Evolutionary conservation across 2,888 invertebrate species (phyloP), one percentile per base, ranked within the genome.

Genomic region (Hemithea aestivaria): DNA sequence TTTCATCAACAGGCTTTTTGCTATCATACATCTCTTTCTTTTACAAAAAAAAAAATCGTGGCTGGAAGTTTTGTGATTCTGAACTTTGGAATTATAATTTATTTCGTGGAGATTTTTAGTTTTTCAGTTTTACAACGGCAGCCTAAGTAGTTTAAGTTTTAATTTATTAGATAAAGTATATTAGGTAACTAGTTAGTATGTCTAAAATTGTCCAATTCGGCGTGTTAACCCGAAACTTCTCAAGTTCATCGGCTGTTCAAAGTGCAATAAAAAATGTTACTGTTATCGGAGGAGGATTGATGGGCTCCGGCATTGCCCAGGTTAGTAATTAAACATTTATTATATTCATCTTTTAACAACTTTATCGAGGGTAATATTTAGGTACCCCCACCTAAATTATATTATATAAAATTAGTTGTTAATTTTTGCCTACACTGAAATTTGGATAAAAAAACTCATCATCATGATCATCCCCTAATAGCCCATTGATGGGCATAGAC

Each of bases 291-390:
- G 93, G 94, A 24, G 96, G 96, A 4, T 83, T 95, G 5, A 96
- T 96, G 96, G 96, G 96, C 2, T 91, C 94, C 27, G 96, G 96
- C 32, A 96, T 96, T 57, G 95, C 96, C 27, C 96, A 96, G 91
- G 95, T 95, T 83, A 59, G 62, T 2, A 20, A 6, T 6, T 33
- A 7, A 10, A 6, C 2, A 23, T 21, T 9, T 24, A 20, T 1
- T n/a, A 10, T 23, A 20, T n/a, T n/a, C n/a, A n/a, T n/a, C n/a
- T n/a, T n/a, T n/a, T n/a, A n/a, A n/a, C n/a, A n/a, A n/a, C n/a
- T n/a, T n/a, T n/a, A n/a, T n/a, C n/a, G n/a, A n/a, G n/a, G n/a
- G n/a, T n/a, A n/a, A n/a, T n/a, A n/a, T n/a, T n/a, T n/a, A n/a
- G n/a, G n/a, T n/a, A n/a, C n/a, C n/a, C n/a, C n/a, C n/a, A n/a